Evolutionary conservation across 2,888 invertebrate genomes (phyloP).

Genomic region (Maniola hyperantus): DNA sequence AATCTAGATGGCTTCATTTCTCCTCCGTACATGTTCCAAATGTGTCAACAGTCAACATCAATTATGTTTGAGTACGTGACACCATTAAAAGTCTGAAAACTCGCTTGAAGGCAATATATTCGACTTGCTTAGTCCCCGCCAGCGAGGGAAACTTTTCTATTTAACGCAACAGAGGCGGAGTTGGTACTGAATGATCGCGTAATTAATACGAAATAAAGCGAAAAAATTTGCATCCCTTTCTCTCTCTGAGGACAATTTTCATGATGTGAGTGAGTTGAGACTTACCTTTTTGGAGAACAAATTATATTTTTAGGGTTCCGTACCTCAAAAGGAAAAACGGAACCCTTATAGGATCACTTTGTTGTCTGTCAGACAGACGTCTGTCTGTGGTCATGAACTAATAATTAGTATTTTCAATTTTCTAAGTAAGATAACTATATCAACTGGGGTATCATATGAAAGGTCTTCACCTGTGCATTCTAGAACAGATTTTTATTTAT

Average conservation of each 20-base stretch:
- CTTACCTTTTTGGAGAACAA: background rate
- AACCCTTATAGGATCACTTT: too few relatives aligned
- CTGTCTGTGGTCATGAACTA: too few relatives aligned
- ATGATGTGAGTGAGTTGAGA: background rate
- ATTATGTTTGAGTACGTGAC: constrained; percentile 34
- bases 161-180: constrained; percentile 29
- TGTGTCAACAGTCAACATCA: constrained; percentile 34
- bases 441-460: too few relatives aligned
- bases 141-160: constrained; percentile 32
- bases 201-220: constrained; percentile 27
- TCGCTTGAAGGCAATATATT: constrained; percentile 36
- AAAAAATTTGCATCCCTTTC: constrained; percentile 20
- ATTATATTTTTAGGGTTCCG: background rate
- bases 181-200: constrained; percentile 24
- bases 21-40: constrained; percentile 20
- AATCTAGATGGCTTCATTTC: constrained; percentile 17
- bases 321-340: too few relatives aligned
- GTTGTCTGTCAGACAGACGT: too few relatives aligned
- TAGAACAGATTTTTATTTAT: too few relatives aligned
- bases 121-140: constrained; percentile 31
- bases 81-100: constrained; percentile 38
- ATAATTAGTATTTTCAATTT: too few relatives aligned
- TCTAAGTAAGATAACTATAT: too few relatives aligned
- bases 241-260: background rate
- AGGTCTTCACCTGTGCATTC: too few relatives aligned